A percentile compares a stretch with the other conserved stretches of the same genome.
phyloP scores from a whole-genome alignment of 1,140 invertebrate genomes.

The Bursaphelenchus mucronatus region DNA sequence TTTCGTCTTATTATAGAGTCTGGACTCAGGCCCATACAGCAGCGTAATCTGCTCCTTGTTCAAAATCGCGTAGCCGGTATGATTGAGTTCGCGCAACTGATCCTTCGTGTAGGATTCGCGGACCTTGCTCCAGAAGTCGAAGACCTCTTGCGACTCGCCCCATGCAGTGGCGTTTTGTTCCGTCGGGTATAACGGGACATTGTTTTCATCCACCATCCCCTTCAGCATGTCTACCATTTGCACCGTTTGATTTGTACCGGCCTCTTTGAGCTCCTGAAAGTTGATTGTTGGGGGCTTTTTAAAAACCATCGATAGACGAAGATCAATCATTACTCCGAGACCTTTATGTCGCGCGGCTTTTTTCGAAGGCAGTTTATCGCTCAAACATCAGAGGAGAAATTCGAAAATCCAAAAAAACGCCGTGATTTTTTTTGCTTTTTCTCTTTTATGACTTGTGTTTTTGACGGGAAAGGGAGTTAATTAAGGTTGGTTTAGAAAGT shows the following conservation, averaged over 20 bases:
- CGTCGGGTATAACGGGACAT: not conserved
- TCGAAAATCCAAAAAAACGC: not conserved
- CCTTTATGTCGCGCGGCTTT: too few species aligned
- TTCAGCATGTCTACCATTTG: constrained; percentile 1
- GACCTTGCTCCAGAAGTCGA: not conserved
- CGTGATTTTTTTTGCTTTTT: constrained; percentile 5
- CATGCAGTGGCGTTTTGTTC: too few species aligned
- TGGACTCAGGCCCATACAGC: constrained; percentile 30
- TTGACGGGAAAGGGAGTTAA: constrained; percentile 7
- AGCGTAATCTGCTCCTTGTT: constrained; percentile 29
- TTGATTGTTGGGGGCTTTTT: constrained; percentile 1
- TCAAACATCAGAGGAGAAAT: too few species aligned
- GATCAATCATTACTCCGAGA: not conserved
- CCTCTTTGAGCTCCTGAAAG: constrained; percentile 9
- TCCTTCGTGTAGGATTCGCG: not conserved
- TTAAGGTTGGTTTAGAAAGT: not conserved
- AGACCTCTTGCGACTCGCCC: not conserved
- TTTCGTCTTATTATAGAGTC: constrained; percentile 27
- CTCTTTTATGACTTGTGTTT: not conserved
- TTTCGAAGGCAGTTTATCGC: too few species aligned
- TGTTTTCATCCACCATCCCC: not conserved
- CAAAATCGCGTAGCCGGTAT: constrained; percentile 33
- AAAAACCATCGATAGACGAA: not conserved
- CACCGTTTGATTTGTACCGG: not conserved
- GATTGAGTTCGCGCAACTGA: constrained; percentile 33